Conservation (phyloP, 2,113 vertebrate species). For the Prunella fulvescens region DNA sequence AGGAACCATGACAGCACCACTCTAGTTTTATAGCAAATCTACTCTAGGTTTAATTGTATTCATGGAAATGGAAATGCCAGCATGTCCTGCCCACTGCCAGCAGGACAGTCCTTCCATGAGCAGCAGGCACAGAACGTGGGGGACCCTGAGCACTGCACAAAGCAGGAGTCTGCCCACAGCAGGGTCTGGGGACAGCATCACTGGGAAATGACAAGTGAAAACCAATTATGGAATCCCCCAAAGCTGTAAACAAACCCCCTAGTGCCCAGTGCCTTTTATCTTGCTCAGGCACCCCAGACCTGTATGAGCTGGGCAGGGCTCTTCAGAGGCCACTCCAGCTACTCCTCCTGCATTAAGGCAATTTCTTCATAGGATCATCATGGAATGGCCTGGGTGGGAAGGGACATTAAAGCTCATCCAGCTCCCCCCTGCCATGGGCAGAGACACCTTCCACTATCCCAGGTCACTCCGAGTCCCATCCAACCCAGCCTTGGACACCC, state of each 20-base stretch:
- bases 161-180: neutral
- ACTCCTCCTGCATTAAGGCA: neutral
- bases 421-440: neutral
- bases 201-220: neutral
- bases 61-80: neutral
- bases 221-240: neutral
- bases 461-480: accelerated
- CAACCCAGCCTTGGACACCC: neutral
- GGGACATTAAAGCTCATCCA: neutral
- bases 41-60: neutral
- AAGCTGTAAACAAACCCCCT: neutral
- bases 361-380: neutral
- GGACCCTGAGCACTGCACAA: neutral
- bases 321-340: neutral
- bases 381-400: neutral
- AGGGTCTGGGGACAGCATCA: neutral
- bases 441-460: neutral
- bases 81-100: neutral
- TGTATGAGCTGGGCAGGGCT: accelerated
- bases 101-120: too few species aligned
- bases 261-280: neutral
- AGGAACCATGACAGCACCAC: neutral
- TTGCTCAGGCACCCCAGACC: neutral
- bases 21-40: neutral
- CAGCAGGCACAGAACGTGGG: neutral